phyloP scores from a whole-genome alignment of 30 jellyfish, hydroid and myxozoan species.

The Morbakka virulenta region DNA sequence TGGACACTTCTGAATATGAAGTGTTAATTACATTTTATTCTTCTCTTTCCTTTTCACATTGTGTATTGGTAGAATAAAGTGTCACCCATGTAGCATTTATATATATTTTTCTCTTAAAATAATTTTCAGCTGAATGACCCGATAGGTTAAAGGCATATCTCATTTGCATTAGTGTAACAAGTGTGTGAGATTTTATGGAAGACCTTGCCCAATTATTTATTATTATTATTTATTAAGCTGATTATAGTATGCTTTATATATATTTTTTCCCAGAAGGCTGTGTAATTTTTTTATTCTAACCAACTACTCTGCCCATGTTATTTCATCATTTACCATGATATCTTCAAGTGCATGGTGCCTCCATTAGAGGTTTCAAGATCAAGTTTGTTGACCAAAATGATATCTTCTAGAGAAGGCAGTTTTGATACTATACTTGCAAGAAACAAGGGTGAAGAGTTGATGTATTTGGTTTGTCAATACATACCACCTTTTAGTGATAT shows the following conservation, averaged over 20 bases:
- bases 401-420: conserved; percentile 1
- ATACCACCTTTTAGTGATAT: conserved; percentile 2
- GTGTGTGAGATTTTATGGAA: conserved; percentile 12
- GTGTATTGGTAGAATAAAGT: too few relatives aligned
- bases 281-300: background rate
- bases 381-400: background rate
- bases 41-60: too few relatives aligned
- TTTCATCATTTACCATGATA: background rate
- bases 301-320: conserved; percentile 10
- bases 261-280: background rate
- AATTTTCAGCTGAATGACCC: conserved; percentile 9
- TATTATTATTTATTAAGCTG: too few relatives aligned
- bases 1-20: too few relatives aligned
- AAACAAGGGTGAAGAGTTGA: conserved; percentile 8
- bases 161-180: conserved; percentile 40
- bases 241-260: conserved; percentile 25
- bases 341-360: conserved; percentile 29
- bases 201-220: conserved; percentile 18
- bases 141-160: conserved; percentile 1
- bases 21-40: too few relatives aligned
- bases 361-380: conserved; percentile 56
- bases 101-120: too few relatives aligned
- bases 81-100: too few relatives aligned
- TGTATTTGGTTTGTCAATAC: conserved; percentile 5
- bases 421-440: background rate